Evolutionary conservation across 2,113 vertebrate species (phyloP).

Genomic region (Dendropsophus ebraccatus): DNA sequence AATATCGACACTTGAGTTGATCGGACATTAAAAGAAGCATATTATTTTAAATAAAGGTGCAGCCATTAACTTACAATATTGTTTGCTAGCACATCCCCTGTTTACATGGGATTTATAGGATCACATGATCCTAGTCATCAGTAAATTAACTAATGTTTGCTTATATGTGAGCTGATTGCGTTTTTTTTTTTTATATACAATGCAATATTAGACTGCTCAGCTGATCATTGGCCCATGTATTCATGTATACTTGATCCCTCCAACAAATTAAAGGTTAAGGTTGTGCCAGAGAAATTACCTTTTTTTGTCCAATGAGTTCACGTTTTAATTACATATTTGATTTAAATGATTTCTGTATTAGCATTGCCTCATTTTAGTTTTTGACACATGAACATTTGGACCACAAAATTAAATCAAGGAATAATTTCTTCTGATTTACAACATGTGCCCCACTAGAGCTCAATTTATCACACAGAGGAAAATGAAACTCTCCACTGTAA

Average conservation of each 20-base stretch:
- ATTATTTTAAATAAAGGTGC: no score
- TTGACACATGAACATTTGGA: not conserved
- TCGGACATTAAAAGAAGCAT: no score
- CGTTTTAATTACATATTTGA: not conserved
- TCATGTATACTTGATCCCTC: not conserved
- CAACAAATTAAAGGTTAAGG: not conserved
- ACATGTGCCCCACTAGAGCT: not conserved
- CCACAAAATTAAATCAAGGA: not conserved
- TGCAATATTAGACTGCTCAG: no score
- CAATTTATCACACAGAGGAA: slow-evolving; percentile 17
- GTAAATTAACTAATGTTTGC: no score
- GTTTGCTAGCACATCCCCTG: no score
- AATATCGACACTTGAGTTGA: no score
- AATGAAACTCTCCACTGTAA: slow-evolving; percentile 1
- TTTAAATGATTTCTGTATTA: not conserved
- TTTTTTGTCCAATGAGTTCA: not conserved
- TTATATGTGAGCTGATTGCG: no score
- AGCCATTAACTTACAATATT: no score
- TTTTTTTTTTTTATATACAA: no score
- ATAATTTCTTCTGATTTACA: not conserved
- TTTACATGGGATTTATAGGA: no score
- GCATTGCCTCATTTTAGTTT: not conserved
- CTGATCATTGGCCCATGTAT: no score
- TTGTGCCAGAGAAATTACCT: not conserved
- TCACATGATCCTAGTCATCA: no score